Conservation (phyloP, 2,113 vertebrate genomes). For the Thunnus maccoyii region DNA sequence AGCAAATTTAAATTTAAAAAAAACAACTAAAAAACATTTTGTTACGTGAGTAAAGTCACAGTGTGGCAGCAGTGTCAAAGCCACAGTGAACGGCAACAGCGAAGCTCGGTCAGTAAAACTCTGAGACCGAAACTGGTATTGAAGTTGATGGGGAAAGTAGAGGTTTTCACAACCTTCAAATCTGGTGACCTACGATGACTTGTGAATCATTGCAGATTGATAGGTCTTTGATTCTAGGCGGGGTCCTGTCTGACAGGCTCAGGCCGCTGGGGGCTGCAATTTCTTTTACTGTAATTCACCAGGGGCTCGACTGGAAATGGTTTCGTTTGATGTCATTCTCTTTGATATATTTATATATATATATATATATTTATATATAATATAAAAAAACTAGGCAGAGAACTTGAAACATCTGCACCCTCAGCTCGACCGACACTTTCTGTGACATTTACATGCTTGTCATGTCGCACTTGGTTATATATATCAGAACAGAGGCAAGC, state of each 20-base stretch:
- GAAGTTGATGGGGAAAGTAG: constrained; percentile 1
- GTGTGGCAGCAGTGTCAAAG: background rate
- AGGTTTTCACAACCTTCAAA: background rate
- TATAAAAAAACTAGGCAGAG: background rate
- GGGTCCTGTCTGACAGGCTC: background rate
- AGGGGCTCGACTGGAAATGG: background rate
- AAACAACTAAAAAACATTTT: too few species aligned
- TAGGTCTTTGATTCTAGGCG: background rate
- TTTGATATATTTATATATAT: background rate
- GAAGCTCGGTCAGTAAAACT: background rate
- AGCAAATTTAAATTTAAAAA: too few species aligned
- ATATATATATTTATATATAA: background rate
- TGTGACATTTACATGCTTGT: constrained; percentile 40
- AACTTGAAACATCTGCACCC: constrained; percentile 13
- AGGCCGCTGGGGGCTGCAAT: background rate
- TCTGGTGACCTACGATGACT: background rate
- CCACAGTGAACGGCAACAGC: background rate
- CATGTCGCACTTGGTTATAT: background rate
- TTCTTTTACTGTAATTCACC: constrained; percentile 26
- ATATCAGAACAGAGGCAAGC: background rate
- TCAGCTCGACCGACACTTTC: constrained; percentile 3
- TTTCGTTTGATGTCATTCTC: constrained; percentile 14
- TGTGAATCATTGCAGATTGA: background rate
- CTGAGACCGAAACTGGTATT: constrained; percentile 12
- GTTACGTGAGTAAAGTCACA: too few species aligned